Percentiles rank a stretch among this genome's conserved stretches.
phyloP scores from a whole-genome alignment of 2,888 invertebrate genomes.

The Junonia oenone region DNA sequence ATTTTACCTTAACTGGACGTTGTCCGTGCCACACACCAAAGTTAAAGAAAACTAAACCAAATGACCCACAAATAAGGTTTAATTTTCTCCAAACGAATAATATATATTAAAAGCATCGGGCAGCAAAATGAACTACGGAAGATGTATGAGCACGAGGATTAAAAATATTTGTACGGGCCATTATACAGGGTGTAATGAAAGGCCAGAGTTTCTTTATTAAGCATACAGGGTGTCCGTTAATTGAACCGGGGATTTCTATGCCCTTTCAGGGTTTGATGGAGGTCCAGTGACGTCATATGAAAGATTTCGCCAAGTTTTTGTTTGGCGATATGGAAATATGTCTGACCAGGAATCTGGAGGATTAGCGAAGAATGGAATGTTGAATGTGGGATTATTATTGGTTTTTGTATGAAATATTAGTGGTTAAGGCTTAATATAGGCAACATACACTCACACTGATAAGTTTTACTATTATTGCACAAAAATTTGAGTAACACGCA shows the following conservation, averaged over 20 bases:
- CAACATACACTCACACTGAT: too few species aligned
- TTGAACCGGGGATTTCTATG: conserved; percentile 65
- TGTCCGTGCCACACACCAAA: conserved; percentile 16
- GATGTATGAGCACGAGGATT: conserved; percentile 76
- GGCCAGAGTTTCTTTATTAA: conserved; percentile 71
- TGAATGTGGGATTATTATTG: conserved; percentile 10
- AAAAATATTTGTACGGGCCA: conserved; percentile 79
- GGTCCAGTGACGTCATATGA: conserved; percentile 42
- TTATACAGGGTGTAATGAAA: conserved; percentile 77
- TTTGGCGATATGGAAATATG: conserved; percentile 17
- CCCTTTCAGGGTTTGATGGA: conserved; percentile 54
- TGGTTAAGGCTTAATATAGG: too few species aligned
- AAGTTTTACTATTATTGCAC: too few species aligned
- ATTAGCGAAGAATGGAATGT: conserved; percentile 6
- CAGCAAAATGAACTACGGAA: conserved; percentile 75
- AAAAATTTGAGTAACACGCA: too few species aligned
- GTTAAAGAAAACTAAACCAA: conserved; percentile 30
- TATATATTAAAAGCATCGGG: conserved; percentile 57
- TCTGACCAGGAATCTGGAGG: conserved; percentile 9
- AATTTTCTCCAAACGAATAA: conserved; percentile 35
- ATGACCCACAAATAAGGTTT: conserved; percentile 29
- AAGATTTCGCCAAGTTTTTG: conserved; percentile 28
- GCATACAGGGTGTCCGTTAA: conserved; percentile 65
- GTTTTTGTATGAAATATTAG: background rate
- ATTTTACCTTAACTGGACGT: conserved; percentile 28